Evolutionary conservation across 2,797 vertebrate genomes (phyloP).

Genomic region (Muraenolepis orangiensis): DNA sequence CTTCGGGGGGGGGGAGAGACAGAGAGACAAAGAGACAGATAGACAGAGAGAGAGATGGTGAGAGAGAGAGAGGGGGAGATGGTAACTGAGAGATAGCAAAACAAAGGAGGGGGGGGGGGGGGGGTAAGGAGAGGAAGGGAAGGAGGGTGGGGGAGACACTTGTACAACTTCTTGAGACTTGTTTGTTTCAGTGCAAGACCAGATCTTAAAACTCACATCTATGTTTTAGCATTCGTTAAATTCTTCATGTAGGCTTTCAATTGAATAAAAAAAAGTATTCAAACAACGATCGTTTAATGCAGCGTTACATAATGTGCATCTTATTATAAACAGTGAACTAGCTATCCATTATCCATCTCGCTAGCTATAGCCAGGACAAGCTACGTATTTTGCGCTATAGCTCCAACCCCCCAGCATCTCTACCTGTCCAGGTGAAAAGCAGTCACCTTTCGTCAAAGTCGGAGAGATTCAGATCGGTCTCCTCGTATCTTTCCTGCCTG

Average conservation of each 20-base stretch:
- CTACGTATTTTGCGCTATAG: neutral
- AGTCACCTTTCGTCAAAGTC: too few relatives aligned
- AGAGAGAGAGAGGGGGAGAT: neutral
- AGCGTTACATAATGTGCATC: neutral
- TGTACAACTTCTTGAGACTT: neutral
- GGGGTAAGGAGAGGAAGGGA: neutral
- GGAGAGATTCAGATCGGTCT: too few relatives aligned
- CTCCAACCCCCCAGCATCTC: too few relatives aligned
- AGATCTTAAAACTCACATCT: neutral
- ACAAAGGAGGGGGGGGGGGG: neutral
- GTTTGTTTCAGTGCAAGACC: neutral
- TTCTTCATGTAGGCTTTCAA: neutral
- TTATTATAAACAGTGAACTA: neutral
- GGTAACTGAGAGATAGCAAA: constrained; percentile 12
- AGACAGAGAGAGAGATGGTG: neutral
- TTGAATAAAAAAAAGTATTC: neutral
- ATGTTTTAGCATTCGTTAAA: neutral
- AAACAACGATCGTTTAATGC: neutral
- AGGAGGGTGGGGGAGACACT: neutral
- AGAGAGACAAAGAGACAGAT: constrained; percentile 5
- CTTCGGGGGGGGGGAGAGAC: constrained; percentile 48
- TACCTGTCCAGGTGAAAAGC: too few relatives aligned
- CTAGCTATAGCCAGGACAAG: neutral
- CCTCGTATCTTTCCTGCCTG: too few relatives aligned
- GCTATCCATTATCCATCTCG: neutral